A percentile compares a stretch with the other conserved stretches of the same genome.
Evolutionary conservation across 1,140 invertebrate species (phyloP).

Genomic region (Papilio dardanus): DNA sequence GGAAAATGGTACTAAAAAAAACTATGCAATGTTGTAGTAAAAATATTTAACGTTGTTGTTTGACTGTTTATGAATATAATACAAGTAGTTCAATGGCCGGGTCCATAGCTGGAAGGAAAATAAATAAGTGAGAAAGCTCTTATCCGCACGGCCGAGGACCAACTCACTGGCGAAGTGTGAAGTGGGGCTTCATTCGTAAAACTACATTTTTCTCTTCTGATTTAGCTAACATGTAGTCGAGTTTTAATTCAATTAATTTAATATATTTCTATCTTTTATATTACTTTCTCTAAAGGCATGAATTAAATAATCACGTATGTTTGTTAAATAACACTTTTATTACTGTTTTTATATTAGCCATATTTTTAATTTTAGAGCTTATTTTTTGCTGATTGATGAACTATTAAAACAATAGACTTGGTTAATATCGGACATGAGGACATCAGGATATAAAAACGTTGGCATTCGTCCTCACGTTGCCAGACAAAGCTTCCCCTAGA

Average conservation of each 20-base stretch:
- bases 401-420: no score
- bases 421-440: background rate
- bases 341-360: no score
- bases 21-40: background rate
- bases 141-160: conserved; percentile 4
- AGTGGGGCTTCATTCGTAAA: background rate
- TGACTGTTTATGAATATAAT: conserved; percentile 3
- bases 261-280: background rate
- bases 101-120: background rate
- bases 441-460: background rate
- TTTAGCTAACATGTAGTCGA: background rate
- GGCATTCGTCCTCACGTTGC: background rate
- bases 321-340: no score
- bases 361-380: no score
- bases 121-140: conserved; percentile 6
- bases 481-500: conserved; percentile 30
- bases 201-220: background rate
- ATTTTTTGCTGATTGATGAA: no score
- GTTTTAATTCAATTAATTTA: background rate
- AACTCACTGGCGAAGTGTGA: conserved; percentile 5
- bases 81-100: background rate
- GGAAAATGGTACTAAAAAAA: background rate
- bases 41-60: background rate
- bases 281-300: background rate
- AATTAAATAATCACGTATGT: no score